These are phyloP conservation scores for Lepisosteus oculatus DNA, from an alignment of 2,113 vertebrate genomes.

Conservation along the genomic window DNA sequence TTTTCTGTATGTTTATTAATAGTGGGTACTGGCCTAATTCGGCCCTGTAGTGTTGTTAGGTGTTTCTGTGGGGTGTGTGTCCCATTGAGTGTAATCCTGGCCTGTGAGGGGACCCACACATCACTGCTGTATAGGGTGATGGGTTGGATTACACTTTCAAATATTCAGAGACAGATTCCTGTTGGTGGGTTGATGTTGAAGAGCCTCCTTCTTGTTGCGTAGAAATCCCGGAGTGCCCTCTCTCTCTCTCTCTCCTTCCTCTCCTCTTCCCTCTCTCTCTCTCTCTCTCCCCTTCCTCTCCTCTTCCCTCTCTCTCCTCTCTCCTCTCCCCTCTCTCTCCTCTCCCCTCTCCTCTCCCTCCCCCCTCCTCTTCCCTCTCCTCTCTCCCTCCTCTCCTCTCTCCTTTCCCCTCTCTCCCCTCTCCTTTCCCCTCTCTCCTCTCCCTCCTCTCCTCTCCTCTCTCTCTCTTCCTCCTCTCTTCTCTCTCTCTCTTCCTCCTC, in stretches of 20 bases:
- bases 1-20: no score
- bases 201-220: conserved; percentile 9
- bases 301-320: conserved; percentile 6
- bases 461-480: conserved; percentile 55
- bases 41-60: no score
- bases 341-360: conserved; percentile 19
- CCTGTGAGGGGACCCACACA: no score
- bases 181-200: no score
- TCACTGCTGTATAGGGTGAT: conserved; percentile 9
- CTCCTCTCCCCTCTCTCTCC: conserved; percentile 1
- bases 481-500: conserved; percentile 33
- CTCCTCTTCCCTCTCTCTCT: neutral
- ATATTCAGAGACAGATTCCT: no score
- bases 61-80: no score
- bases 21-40: no score
- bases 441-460: conserved; percentile 33
- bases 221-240: neutral
- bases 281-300: neutral
- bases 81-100: no score
- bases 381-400: conserved; percentile 25
- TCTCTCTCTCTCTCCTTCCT: conserved; percentile 1
- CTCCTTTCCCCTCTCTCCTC: conserved; percentile 30
- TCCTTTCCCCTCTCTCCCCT: conserved; percentile 12
- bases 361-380: conserved; percentile 39
- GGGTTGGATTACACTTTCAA: neutral